Conservation (phyloP, 2,113 vertebrate genomes). For the Columba livia region DNA sequence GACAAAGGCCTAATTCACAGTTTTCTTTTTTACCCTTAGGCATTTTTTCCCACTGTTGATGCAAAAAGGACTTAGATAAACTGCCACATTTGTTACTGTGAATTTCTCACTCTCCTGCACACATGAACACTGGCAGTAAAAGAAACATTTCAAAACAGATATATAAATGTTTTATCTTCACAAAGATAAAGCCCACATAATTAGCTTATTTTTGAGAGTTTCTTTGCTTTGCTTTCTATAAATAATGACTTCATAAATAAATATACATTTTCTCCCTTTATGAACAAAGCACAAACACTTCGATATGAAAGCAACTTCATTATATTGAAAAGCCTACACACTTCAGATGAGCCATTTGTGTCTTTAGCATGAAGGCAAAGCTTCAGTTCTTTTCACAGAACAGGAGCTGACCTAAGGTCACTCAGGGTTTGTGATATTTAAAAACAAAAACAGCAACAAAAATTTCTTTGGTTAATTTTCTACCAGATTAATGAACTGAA, state of each 20-base stretch:
- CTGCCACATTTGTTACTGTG: neutral
- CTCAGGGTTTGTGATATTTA: neutral
- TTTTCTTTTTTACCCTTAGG: neutral
- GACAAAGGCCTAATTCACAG: slow-evolving; percentile 30
- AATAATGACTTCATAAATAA: neutral
- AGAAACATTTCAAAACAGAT: neutral
- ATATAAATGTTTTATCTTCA: neutral
- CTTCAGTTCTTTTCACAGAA: neutral
- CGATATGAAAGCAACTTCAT: neutral
- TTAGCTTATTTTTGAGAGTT: neutral
- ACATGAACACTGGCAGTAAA: neutral
- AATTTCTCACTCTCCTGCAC: neutral
- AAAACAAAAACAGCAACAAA: neutral
- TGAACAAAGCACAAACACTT: neutral
- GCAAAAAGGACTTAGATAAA: neutral
- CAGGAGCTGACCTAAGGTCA: neutral
- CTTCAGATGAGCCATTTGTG: neutral
- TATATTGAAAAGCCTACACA: neutral
- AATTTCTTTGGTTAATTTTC: neutral
- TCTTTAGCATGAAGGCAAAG: neutral
- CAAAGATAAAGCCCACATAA: neutral
- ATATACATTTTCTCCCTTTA: neutral
- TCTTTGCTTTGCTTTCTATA: neutral
- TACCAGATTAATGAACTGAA: neutral
- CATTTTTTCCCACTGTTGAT: neutral